Evolutionary conservation across 1,140 invertebrate genomes (phyloP), one percentile per base, ranked within the genome.

Genomic region (Philaenus spumarius): DNA sequence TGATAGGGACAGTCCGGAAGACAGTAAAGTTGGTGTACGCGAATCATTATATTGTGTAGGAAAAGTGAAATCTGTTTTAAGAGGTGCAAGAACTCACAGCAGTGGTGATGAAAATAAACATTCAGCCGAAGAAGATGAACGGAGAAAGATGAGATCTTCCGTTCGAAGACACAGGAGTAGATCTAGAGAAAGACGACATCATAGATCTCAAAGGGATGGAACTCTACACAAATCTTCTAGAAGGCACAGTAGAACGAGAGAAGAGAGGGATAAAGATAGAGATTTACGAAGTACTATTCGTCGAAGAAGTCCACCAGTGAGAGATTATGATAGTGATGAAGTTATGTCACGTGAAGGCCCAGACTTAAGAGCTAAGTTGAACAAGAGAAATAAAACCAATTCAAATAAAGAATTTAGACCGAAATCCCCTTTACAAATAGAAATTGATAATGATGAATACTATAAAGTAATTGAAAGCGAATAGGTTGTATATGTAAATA

Each of bases 371-470:
- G 19, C 48, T 17, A 54, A 59, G 12, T 23, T 47, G 12, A 40
- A 22, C 26, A 15, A 40, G 15, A 59, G 20, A 37, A n/a, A n/a
- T 30, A 43, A 55, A 55, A 40, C 11, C n/a, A 20, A 39, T 43
- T 22, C 43, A 30, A 26, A 37, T 14, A 51, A 45, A 30, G 26
- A 48, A 15, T 53, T 54, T 39, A 20, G 50, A 6, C 26, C 50
- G 11, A 55, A 55, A 23, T 60, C 59, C 9, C 59, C 53, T 11
- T 52, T 60, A 0, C 59, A 51, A 26, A 60, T 60, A n/a, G 59
- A 60, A 55, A 47, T 60, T 22, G 59, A 60, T 34, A 60, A 60
- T 50, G 59, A 60, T 46, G 40, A 55, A 17, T 60, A 60, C 30
- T 59, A 59, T 42, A 43, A 30, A 43, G 14, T 43, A 26, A 43